Percentiles rank a stretch among this genome's conserved stretches.
Evolutionary conservation across 2,113 vertebrate species (phyloP).

Genomic region (Puntigrus tetrazona): DNA sequence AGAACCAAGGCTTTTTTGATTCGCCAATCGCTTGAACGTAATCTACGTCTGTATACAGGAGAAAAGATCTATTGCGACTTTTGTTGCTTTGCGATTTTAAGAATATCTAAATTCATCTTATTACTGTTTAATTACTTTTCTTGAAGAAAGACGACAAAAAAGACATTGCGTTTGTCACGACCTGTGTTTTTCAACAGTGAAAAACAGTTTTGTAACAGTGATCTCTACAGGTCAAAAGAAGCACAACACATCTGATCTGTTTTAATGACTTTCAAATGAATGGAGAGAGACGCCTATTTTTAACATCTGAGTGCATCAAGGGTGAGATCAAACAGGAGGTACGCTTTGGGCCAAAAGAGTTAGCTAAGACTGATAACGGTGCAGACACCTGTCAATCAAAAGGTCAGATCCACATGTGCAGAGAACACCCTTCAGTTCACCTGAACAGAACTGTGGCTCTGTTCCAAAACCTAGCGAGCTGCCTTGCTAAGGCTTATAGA

Average conservation of each 20-base stretch:
- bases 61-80: background rate
- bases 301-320: background rate
- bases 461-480: background rate
- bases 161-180: background rate
- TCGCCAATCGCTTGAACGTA: background rate
- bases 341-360: background rate
- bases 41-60: background rate
- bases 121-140: background rate
- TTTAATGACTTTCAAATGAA: slow-evolving; percentile 14
- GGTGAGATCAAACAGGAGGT: background rate
- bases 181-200: background rate
- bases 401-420: slow-evolving; percentile 1
- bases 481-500: background rate
- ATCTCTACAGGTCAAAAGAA: background rate
- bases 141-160: background rate
- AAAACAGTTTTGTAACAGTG: background rate
- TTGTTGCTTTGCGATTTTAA: background rate
- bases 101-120: background rate
- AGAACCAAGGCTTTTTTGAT: background rate
- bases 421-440: slow-evolving; percentile 17
- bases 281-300: background rate
- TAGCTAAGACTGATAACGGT: background rate
- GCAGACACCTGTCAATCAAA: slow-evolving; percentile 37
- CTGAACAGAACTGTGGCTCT: slow-evolving; percentile 1
- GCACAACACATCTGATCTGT: background rate